Conservation (phyloP, 1,140 invertebrate species). For the Papilio polytes region DNA sequence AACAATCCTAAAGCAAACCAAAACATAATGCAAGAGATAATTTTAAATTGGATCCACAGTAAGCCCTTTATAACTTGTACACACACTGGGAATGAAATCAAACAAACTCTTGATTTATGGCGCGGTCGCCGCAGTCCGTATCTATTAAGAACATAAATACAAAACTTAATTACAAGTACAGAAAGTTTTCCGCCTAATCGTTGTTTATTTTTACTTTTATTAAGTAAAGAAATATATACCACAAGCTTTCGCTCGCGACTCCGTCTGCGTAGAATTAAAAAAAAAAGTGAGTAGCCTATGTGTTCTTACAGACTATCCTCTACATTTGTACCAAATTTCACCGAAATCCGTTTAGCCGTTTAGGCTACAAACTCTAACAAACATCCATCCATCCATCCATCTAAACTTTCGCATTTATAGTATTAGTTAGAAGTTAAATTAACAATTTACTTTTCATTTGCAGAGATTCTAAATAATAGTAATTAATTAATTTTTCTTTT, state of each 20-base stretch:
- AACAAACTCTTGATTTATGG: constrained; percentile 28
- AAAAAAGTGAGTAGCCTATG: too few species aligned
- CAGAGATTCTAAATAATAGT: not conserved
- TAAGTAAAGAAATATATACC: too few species aligned
- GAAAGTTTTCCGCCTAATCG: not conserved
- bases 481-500: too few species aligned
- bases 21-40: constrained; percentile 8
- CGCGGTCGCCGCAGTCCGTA: not conserved
- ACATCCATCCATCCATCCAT: too few species aligned
- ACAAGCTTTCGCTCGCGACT: too few species aligned
- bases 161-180: not conserved
- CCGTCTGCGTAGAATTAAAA: too few species aligned
- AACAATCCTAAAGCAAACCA: constrained; percentile 3
- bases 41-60: constrained; percentile 13
- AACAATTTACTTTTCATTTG: not conserved
- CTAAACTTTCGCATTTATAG: too few species aligned
- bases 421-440: too few species aligned
- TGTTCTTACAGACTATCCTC: too few species aligned
- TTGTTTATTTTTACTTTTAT: not conserved
- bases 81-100: constrained; percentile 18
- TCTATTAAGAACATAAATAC: constrained; percentile 6
- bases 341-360: too few species aligned
- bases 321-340: too few species aligned
- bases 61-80: constrained; percentile 21
- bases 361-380: too few species aligned